These are phyloP conservation scores for Psettodes erumei DNA, from an alignment of 2,113 vertebrate genomes.

Conservation along the genomic window DNA sequence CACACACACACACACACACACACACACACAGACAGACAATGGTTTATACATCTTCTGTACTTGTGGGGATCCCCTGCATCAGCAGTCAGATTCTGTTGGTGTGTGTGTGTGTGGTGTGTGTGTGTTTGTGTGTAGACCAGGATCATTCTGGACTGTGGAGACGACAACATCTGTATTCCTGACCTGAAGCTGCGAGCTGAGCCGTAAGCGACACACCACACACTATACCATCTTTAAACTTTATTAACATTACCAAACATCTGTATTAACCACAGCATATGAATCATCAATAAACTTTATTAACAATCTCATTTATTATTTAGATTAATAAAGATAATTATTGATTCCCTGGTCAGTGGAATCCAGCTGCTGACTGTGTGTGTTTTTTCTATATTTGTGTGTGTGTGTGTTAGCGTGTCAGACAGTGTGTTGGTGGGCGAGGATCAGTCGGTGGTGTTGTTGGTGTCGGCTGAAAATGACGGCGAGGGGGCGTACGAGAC, in stretches of 20 bases:
- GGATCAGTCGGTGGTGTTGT: conserved; percentile 27
- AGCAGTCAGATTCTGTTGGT: too few species aligned
- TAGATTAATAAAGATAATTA: too few species aligned
- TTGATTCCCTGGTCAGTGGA: too few species aligned
- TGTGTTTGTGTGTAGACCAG: conserved; percentile 79
- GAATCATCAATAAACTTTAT: background rate
- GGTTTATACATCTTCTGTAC: too few species aligned
- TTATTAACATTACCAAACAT: too few species aligned
- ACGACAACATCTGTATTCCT: conserved; percentile 90
- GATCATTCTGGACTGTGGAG: conserved; percentile 89
- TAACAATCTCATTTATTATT: too few species aligned
- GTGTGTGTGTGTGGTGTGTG: conserved; percentile 19
- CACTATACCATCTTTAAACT: too few species aligned
- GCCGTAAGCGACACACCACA: conserved; percentile 24
- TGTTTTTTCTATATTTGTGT: background rate
- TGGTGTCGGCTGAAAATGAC: background rate
- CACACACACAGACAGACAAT: too few species aligned
- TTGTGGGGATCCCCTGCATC: too few species aligned
- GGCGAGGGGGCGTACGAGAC: conserved; percentile 39
- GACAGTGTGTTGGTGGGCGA: conserved; percentile 30
- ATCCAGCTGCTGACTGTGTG: background rate
- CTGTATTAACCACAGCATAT: too few species aligned
- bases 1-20: too few species aligned
- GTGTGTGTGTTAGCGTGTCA: conserved; percentile 26
- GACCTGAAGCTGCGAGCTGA: conserved; percentile 82